Base-by-base conservation (phyloP, 2,797 vertebrate species). In the Malacoctenus gilli region DNA sequence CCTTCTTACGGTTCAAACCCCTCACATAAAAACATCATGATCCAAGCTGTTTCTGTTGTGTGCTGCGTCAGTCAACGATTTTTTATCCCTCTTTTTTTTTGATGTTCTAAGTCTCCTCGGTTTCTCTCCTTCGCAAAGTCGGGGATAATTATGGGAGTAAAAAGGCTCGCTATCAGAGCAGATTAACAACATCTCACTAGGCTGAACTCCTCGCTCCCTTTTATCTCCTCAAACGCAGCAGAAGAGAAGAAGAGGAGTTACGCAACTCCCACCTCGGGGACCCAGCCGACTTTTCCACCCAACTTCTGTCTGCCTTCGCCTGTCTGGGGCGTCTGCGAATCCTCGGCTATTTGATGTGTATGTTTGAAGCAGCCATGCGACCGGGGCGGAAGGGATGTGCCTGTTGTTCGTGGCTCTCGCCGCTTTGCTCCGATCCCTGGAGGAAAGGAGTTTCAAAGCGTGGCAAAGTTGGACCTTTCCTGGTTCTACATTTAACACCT, bases 251-350 rank as follows among this genome's bases (percentile, higher is more conserved):
- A 82, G 76, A 75, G 55, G 58, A 69, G 85, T 88, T 90, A 80
- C 19, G 59, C 74, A 89, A 89, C 80, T 51, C 63, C 72, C 74
- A 85, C 87, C 84, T 85, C 4, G 43, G 88, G 88, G 89, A 89
- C 83, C 68, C 68, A 81, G 67, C 83, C 79, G 77, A 86, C 85
- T 88, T 89, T n/a, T 89, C 81, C 76, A 44, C 51, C 78, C 69
- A 78, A 79, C 86, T 84, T 83, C 83, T 80, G 83, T 73, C 80
- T 87, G 80, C 70, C 72, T 88, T 68, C 49, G 72, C 57, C 35
- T 73, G 75, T 80, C 74, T 62, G 47, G 61, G 77, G 71, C 55
- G 54, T 73, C 84, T 85, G 80, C 59, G 30, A 59, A 71, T 73
- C 68, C 61, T 80, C 68, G 16, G 53, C 73, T 80, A 69, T 89